Evolutionary conservation across 2,113 vertebrate genomes (phyloP), one percentile per base, ranked within the genome.

Genomic region (Cynocephalus volans): DNA sequence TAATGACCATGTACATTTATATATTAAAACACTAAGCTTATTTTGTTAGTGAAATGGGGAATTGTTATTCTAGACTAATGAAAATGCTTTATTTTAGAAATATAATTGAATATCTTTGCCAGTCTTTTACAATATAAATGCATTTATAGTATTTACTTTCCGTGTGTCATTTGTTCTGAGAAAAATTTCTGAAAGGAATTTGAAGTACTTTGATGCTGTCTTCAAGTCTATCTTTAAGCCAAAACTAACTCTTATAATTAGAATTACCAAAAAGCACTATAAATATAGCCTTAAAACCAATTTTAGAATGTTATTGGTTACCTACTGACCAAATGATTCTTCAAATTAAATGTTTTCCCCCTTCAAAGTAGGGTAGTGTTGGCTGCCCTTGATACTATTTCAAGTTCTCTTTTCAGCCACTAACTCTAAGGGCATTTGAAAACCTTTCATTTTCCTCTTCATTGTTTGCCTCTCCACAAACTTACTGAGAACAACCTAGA

Each of bases 321-420:
- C 3, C 45, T 81, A 79, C 23, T 94, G 41, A 94, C 56, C 73
- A 86, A 89, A 89, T 45, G 65, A 72, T n/a, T 86, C 84, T 92
- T 92, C 33, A 92, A 91, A 75, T 93, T 93, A 96, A 88, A 96
- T 92, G 45, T 33, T 93, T 88, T 92, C 50, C 45, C 93, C 18
- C 33, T 84, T 48, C 54, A 69, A 73, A 77, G 33, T 86, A 83
- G n/a, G 83, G 10, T 62, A 23, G 18, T 26, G 4, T 31, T 89
- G 41, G 48, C 41, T 72, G 90, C 50, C n/a, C 26, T 81, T 84
- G 33, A 86, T 54, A 54, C 70, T 83, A 79, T 91, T 96, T 89
- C 33, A 91, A 95, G 52, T 89, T 90, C 58, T 89, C 36, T 58
- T 72, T 52, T 21, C 86, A 93, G 50, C 56, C 52, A 69, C 52